Conservation (phyloP, 2,113 vertebrate species). For the Eudorcas thomsonii region DNA sequence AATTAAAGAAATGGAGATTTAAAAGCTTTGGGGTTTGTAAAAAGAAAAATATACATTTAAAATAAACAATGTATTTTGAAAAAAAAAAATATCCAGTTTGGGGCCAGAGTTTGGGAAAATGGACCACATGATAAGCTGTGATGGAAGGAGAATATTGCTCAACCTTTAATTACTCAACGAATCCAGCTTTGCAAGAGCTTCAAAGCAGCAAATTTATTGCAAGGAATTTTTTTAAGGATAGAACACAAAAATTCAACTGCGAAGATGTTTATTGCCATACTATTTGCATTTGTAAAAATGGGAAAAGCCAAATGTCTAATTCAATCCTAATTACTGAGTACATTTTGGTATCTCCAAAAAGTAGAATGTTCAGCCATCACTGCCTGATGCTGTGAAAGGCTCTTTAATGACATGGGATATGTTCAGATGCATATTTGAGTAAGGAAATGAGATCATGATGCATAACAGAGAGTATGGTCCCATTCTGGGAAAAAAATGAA, state of each 20-base stretch:
- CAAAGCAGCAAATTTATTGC: not conserved
- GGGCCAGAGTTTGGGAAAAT: not conserved
- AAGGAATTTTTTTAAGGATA: not conserved
- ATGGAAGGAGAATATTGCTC: not conserved
- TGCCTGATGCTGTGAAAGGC: not conserved
- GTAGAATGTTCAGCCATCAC: not conserved
- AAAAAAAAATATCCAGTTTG: not conserved
- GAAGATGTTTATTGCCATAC: too few relatives aligned
- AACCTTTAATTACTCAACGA: not conserved
- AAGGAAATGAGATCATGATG: not conserved
- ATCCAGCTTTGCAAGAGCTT: not conserved
- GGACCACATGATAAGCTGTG: too few relatives aligned
- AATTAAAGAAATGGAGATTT: too few relatives aligned
- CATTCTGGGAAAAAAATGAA: not conserved
- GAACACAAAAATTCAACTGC: not conserved
- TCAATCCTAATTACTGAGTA: not conserved
- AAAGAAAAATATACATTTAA: too few relatives aligned
- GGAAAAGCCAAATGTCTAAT: not conserved
- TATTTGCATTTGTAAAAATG: not conserved
- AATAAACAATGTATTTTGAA: too few relatives aligned
- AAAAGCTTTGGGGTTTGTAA: too few relatives aligned
- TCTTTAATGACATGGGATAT: not conserved
- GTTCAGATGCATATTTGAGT: not conserved
- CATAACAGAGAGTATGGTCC: not conserved
- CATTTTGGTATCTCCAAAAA: not conserved